Evolutionary conservation across 2,888 invertebrate genomes (phyloP).

Genomic region (Tricholauxania praeusta): DNA sequence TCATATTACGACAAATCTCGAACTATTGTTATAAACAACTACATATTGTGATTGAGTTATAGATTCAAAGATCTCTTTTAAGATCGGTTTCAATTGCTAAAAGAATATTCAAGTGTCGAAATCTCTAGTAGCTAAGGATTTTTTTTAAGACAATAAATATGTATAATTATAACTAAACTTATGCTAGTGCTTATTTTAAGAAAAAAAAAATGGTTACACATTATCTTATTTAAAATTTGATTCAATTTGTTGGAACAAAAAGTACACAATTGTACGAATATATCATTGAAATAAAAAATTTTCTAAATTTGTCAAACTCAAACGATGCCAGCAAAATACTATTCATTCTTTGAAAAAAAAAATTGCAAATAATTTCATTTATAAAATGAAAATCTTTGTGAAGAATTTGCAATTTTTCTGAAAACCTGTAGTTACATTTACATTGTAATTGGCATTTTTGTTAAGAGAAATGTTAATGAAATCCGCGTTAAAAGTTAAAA

Average conservation of each 20-base stretch:
- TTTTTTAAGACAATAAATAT: slow-evolving; percentile 24
- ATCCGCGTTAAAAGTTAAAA: slow-evolving; percentile 10
- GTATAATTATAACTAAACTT: slow-evolving; percentile 25
- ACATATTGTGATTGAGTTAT: not conserved
- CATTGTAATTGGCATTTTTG: not conserved
- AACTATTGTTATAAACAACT: not conserved
- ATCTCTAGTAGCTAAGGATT: no score
- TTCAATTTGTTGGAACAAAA: slow-evolving; percentile 11
- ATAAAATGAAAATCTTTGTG: no score
- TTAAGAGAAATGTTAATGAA: not conserved
- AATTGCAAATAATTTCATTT: no score
- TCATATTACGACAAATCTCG: slow-evolving; percentile 8
- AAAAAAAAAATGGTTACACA: slow-evolving; percentile 16
- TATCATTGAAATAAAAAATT: no score
- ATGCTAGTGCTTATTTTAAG: slow-evolving; percentile 19
- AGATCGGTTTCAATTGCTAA: slow-evolving; percentile 7
- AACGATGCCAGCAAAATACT: no score
- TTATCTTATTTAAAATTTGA: slow-evolving; percentile 22
- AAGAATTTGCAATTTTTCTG: no score
- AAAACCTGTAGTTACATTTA: slow-evolving; percentile 1
- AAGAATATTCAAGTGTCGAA: not conserved
- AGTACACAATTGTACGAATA: not conserved
- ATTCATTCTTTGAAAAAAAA: no score
- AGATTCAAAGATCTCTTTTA: not conserved
- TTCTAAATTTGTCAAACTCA: slow-evolving; percentile 4